A percentile compares a stretch with the other conserved stretches of the same genome.
phyloP scores from a whole-genome alignment of 2,888 invertebrate genomes.

The Phengaris arion region DNA sequence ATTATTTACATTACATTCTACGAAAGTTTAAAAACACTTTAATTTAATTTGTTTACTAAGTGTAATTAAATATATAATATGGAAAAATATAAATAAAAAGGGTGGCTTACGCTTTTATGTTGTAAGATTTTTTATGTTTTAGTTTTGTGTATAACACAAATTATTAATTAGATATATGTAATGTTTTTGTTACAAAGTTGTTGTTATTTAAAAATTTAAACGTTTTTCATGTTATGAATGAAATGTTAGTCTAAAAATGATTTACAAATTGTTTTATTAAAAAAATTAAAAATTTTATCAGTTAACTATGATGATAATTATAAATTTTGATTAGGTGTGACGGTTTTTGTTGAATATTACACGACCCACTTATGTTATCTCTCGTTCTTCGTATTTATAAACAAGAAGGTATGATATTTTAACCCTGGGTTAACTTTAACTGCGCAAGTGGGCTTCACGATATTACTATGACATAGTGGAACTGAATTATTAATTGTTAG shows the following conservation, averaged over 20 bases:
- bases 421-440: no score
- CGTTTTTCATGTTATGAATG: no score
- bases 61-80: no score
- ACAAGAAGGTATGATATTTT: no score
- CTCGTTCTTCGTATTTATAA: no score
- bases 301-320: background rate
- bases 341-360: no score
- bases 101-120: conserved; percentile 23
- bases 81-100: background rate
- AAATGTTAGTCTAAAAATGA: background rate
- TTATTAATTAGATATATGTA: background rate
- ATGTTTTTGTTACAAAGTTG: background rate
- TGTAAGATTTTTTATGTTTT: background rate
- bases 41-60: background rate
- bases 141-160: conserved; percentile 20
- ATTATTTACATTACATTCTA: background rate
- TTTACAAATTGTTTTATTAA: background rate
- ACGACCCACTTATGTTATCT: no score
- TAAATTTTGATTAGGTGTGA: no score
- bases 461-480: no score
- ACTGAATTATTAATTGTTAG: background rate
- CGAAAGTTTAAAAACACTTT: background rate
- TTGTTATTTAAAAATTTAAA: background rate
- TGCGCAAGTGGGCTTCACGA: no score
- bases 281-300: background rate